Percentiles rank a stretch among this genome's conserved stretches.
Evolutionary conservation across 2,888 invertebrate species (phyloP).

Genomic region (Petrolisthes manimaculis): DNA sequence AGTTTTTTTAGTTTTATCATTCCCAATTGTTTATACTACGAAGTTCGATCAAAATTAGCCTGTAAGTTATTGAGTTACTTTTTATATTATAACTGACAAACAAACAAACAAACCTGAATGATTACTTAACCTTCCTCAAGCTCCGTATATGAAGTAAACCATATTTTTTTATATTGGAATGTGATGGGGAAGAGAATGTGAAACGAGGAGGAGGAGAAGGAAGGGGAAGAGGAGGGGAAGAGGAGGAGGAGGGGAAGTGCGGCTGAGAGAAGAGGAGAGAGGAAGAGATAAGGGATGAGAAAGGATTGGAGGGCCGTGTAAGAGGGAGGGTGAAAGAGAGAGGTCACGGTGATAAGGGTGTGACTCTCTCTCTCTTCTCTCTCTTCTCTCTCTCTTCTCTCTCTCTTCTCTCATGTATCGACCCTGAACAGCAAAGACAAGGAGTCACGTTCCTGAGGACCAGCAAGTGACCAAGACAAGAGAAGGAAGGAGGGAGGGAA

Average conservation of each 20-base stretch:
- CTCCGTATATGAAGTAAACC: no score
- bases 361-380: not conserved
- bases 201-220: not conserved
- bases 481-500: not conserved
- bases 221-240: no score
- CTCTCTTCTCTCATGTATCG: not conserved
- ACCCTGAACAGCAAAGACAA: not conserved
- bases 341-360: not conserved
- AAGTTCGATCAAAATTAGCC: no score
- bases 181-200: not conserved
- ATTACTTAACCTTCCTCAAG: no score
- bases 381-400: conserved; percentile 1
- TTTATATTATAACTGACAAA: no score
- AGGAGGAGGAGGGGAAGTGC: no score
- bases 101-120: no score
- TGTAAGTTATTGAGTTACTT: no score
- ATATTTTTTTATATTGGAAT: no score
- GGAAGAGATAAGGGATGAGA: not conserved
- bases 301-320: not conserved
- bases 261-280: not conserved
- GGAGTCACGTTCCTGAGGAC: not conserved
- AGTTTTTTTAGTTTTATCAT: no score
- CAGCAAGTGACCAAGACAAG: not conserved
- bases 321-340: not conserved
- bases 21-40: no score